Conservation (phyloP, 1,140 invertebrate species). For the Lerema accius region DNA sequence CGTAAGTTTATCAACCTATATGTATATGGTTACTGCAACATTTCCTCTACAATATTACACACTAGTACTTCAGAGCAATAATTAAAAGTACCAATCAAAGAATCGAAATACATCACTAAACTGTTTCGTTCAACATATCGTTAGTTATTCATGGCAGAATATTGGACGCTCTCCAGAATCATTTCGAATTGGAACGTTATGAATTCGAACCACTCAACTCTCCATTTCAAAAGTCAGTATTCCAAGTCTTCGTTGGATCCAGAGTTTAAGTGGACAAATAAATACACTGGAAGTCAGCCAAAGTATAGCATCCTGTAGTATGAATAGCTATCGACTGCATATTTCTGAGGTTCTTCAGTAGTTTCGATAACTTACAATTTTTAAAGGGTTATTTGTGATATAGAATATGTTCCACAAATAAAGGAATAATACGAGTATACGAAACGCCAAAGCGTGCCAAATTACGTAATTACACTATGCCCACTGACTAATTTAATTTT, state of each 20-base stretch:
- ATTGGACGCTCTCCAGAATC: constrained; percentile 20
- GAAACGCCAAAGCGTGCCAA: too few relatives aligned
- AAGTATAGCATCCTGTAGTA: constrained; percentile 19
- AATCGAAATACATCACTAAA: constrained; percentile 10
- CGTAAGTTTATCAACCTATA: too few relatives aligned
- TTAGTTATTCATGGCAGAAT: constrained; percentile 25
- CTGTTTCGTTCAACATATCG: constrained; percentile 22
- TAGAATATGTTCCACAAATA: too few relatives aligned
- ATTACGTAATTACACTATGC: too few relatives aligned
- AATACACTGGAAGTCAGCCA: constrained; percentile 24
- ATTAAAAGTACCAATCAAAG: constrained; percentile 9
- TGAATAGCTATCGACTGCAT: background rate
- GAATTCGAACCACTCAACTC: constrained; percentile 29
- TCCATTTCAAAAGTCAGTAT: constrained; percentile 27
- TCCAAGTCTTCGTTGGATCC: constrained; percentile 25
- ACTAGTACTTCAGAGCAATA: background rate
- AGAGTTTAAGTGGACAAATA: constrained; percentile 26
- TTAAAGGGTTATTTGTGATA: too few relatives aligned
- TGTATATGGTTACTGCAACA: too few relatives aligned
- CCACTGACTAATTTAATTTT: too few relatives aligned
- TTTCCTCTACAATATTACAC: too few relatives aligned
- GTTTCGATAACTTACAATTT: background rate
- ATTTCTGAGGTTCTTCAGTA: background rate
- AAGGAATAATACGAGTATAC: too few relatives aligned
- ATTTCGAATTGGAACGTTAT: constrained; percentile 22